Conservation (phyloP, 2,888 invertebrate genomes). For the Archaeoteleia sp. region DNA sequence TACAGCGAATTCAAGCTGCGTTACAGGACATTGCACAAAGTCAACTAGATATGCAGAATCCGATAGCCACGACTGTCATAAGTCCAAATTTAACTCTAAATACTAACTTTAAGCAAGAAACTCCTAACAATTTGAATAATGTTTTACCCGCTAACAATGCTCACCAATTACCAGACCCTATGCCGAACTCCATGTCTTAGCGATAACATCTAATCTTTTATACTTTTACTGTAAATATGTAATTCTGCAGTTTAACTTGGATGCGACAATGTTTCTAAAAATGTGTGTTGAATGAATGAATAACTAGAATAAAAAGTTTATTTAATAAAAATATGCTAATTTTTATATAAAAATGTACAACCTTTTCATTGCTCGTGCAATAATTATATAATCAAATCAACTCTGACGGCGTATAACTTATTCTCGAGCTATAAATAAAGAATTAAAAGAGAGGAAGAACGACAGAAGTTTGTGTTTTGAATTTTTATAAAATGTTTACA, state of each 20-base stretch:
- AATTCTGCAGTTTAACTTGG: not conserved
- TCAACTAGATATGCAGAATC: conserved; percentile 91
- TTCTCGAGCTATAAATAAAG: not conserved
- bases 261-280: too few relatives aligned
- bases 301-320: too few relatives aligned
- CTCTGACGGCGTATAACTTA: too few relatives aligned
- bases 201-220: not conserved
- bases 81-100: conserved; percentile 64
- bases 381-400: too few relatives aligned
- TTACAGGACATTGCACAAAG: conserved; percentile 95
- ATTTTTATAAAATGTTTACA: conserved; percentile 75
- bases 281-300: too few relatives aligned
- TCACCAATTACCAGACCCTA: conserved; percentile 65
- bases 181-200: conserved; percentile 60
- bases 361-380: too few relatives aligned
- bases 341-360: too few relatives aligned
- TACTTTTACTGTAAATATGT: conserved; percentile 5
- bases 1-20: conserved; percentile 92
- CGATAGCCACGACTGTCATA: conserved; percentile 75
- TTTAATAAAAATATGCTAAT: too few relatives aligned
- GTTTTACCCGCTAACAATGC: conserved; percentile 58
- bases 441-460: conserved; percentile 7
- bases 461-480: conserved; percentile 53
- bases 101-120: conserved; percentile 65
- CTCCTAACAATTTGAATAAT: conserved; percentile 55